Base-by-base conservation (phyloP, 2,797 vertebrate species). In the Nannoperca obscura region DNA sequence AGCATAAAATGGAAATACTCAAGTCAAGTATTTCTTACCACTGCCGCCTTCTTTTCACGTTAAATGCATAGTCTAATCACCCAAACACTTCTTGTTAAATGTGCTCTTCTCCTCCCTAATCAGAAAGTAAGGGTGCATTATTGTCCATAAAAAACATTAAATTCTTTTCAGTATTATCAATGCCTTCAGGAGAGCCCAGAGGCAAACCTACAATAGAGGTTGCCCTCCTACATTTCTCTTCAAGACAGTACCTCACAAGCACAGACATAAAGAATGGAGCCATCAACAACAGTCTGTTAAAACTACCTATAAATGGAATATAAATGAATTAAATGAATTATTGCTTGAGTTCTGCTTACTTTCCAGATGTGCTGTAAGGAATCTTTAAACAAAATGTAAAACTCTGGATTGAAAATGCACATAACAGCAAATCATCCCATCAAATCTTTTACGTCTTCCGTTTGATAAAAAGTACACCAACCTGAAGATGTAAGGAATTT, bases 291-390 rank as follows among this genome's bases (percentile, higher is more conserved):
- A 50, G 63, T 24, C 22, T 62, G 52, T 71, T 81, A 62, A 84
- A 74, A 77, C 59, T n/a, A n/a, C n/a, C 34, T 60, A 67, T 47
- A 82, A 79, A 76, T 64, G 57, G 30, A n/a, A n/a, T n/a, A n/a
- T n/a, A n/a, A n/a, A n/a, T n/a, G n/a, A n/a, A n/a, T n/a, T n/a
- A n/a, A n/a, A n/a, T n/a, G n/a, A n/a, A n/a, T n/a, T n/a, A 61
- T 42, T 53, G 15, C 20, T 27, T 5, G 38, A 7, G 6, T 52
- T 12, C 12, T 4, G 30, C 40, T 62, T 44, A 24, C 20, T 57
- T 49, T 60, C 46, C 63, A 54, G 40, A 61, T 65, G 52, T 34
- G 32, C 24, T 50, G 52, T 7, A n/a, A 60, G 42, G 32, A 32
- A 57, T 42, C 46, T 67, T 30, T 9, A 40, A 34, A 19, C 7